A percentile compares a stretch with the other conserved stretches of the same genome.
Conservation (phyloP, 2,797 vertebrate species). For the Arnoldichthys spilopterus region DNA sequence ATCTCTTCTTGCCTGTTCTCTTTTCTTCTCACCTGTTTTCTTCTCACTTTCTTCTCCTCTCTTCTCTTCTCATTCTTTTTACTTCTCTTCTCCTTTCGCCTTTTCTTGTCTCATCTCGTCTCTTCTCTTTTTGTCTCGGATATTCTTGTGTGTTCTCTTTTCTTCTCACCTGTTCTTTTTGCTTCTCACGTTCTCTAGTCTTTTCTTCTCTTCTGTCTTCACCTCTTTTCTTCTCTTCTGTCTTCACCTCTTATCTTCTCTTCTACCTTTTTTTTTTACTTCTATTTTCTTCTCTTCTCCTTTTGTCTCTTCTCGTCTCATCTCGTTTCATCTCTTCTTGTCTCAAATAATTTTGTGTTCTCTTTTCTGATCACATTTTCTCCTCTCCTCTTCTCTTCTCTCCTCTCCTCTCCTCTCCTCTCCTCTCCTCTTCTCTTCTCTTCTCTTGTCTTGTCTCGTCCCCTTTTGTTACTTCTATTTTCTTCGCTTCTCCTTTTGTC, state of each 20-base stretch:
- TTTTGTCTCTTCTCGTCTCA: too few relatives aligned
- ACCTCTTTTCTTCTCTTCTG: neutral
- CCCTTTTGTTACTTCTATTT: neutral
- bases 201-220: too few relatives aligned
- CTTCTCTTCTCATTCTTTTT: too few relatives aligned
- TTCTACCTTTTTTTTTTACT: neutral
- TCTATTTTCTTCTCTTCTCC: neutral
- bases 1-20: slow-evolving; percentile 5
- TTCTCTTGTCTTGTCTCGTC: neutral
- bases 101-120: neutral
- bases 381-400: neutral
- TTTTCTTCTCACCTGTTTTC: too few relatives aligned
- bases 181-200: too few relatives aligned
- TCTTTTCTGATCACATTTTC: too few relatives aligned
- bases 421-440: neutral
- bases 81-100: neutral
- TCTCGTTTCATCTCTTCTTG: too few relatives aligned
- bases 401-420: neutral
- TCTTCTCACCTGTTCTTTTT: too few relatives aligned
- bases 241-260: neutral
- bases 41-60: too few relatives aligned
- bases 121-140: too few relatives aligned
- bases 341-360: too few relatives aligned
- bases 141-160: too few relatives aligned
- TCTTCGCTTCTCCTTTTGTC: neutral